Evolutionary conservation across 30 jellyfish, hydroid and myxozoan genomes (phyloP).

Genomic region (Hydractinia echinata): DNA sequence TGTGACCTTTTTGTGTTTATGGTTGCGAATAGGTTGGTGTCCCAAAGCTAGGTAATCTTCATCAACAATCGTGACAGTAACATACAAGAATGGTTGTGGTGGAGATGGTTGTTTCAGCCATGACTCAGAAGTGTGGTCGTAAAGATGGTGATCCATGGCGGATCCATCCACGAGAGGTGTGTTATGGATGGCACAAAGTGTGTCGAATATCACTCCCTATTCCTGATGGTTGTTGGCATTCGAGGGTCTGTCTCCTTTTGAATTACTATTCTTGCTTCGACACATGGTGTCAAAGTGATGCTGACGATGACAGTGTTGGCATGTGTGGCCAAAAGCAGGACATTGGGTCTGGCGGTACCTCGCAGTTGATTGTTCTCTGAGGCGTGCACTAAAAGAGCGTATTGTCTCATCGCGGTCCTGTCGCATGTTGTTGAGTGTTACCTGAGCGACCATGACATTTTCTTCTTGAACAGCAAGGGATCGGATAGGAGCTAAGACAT

Average conservation of each 20-base stretch:
- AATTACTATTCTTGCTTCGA: neutral
- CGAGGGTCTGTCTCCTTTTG: no score
- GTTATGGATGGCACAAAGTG: constrained; percentile 3
- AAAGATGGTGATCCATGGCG: constrained; percentile 9
- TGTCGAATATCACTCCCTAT: neutral
- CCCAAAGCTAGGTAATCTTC: constrained; percentile 19
- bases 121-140: neutral
- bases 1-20: neutral
- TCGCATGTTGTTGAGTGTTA: no score
- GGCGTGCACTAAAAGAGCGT: neutral
- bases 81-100: constrained; percentile 20
- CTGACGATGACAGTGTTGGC: constrained; percentile 5
- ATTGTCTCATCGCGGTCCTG: neutral
- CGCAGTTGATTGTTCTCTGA: no score
- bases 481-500: no score
- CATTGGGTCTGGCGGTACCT: no score
- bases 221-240: no score
- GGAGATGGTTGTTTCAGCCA: constrained; percentile 10
- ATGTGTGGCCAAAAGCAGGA: constrained; percentile 9
- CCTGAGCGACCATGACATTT: no score
- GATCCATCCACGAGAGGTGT: neutral
- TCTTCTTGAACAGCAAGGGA: no score
- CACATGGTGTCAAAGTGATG: constrained; percentile 1
- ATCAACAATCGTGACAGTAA: neutral
- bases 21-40: neutral